Conservation (phyloP, 2,113 vertebrate genomes). For the Galbula dea region DNA sequence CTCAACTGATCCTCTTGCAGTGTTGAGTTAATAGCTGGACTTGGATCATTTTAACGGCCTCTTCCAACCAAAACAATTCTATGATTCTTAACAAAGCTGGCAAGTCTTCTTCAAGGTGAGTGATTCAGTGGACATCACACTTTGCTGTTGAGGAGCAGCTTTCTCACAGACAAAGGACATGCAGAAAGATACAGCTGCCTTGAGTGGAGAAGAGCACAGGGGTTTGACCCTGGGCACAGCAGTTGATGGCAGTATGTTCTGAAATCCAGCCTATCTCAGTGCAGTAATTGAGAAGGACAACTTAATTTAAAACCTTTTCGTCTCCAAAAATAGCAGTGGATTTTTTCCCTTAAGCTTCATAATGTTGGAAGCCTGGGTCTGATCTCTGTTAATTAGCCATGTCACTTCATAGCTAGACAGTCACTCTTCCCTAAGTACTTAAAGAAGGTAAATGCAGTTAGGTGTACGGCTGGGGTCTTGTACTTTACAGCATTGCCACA, state of each 20-base stretch:
- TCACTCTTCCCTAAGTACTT: background rate
- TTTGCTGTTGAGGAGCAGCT: background rate
- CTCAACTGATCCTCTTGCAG: background rate
- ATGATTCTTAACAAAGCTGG: background rate
- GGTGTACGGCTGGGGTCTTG: background rate
- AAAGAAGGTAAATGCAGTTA: background rate
- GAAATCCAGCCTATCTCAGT: background rate
- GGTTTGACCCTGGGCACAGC: background rate
- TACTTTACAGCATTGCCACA: background rate
- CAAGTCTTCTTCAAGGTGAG: background rate
- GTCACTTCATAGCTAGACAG: background rate
- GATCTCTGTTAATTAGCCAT: background rate
- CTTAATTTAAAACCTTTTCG: background rate
- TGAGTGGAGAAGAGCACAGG: background rate
- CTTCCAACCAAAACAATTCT: too few species aligned
- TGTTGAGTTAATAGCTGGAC: too few species aligned
- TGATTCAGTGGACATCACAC: background rate
- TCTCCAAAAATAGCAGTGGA: background rate
- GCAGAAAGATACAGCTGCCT: background rate
- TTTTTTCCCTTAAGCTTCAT: background rate
- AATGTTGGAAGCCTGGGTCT: background rate
- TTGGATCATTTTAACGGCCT: too few species aligned
- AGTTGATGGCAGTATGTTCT: background rate
- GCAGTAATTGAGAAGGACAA: background rate
- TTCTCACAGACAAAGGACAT: fast-evolving